Conservation (phyloP, 2,113 vertebrate genomes). For the Talpa occidentalis region DNA sequence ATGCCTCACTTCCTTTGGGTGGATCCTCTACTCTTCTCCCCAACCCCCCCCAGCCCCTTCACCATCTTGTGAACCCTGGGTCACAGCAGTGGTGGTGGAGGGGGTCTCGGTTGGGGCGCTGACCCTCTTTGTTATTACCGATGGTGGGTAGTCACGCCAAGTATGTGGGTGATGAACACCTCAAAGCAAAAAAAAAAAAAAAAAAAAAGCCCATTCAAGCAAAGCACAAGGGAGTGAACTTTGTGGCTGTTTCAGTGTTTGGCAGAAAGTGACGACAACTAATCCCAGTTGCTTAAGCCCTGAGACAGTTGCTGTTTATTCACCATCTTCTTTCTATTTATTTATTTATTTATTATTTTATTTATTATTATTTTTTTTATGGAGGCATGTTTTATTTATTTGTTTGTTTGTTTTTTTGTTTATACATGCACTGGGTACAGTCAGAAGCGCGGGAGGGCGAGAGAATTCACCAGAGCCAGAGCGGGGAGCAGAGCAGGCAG, state of each 20-base stretch:
- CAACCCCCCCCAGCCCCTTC: too few relatives aligned
- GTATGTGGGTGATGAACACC: rapidly evolving
- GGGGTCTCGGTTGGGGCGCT: neutral
- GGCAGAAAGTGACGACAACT: neutral
- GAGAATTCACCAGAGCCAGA: too few relatives aligned
- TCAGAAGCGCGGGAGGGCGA: too few relatives aligned
- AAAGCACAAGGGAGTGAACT: neutral
- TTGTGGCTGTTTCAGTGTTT: neutral
- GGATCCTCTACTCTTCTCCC: neutral
- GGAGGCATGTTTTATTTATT: too few relatives aligned
- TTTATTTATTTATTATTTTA: too few relatives aligned
- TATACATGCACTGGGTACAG: too few relatives aligned
- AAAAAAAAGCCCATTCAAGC: neutral
- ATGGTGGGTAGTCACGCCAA: neutral
- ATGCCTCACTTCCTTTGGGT: neutral
- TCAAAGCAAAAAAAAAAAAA: neutral
- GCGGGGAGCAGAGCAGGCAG: too few relatives aligned
- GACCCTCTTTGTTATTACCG: neutral
- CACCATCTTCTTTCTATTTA: neutral
- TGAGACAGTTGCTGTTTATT: neutral
- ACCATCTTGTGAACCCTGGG: neutral
- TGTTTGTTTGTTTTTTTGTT: too few relatives aligned
- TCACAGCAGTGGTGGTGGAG: neutral
- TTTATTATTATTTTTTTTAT: too few relatives aligned
- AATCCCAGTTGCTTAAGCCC: neutral